Evolutionary conservation across 2,113 vertebrate species (phyloP).

Genomic region (Brachyhypopomus gauderio): DNA sequence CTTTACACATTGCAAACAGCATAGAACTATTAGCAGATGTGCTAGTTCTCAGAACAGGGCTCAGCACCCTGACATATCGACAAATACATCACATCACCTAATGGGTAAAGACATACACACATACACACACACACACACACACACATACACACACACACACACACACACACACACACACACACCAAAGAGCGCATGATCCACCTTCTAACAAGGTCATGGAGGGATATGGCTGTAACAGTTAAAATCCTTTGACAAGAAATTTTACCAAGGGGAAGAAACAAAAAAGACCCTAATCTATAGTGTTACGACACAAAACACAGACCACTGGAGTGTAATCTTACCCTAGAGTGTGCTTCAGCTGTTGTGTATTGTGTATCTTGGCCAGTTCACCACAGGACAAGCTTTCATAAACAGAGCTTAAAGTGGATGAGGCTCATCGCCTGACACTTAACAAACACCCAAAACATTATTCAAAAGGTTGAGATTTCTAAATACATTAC

Average conservation of each 20-base stretch:
- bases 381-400: background rate
- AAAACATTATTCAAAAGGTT: background rate
- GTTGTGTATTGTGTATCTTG: background rate
- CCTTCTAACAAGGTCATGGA: slow-evolving; percentile 50
- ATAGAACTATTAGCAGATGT: no score
- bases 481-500: background rate
- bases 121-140: slow-evolving; percentile 18
- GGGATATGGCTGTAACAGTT: slow-evolving; percentile 51
- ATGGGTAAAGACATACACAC: slow-evolving; percentile 22
- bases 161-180: background rate
- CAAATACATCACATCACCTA: slow-evolving; percentile 16
- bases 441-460: background rate
- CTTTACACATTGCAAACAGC: no score
- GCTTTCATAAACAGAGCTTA: background rate
- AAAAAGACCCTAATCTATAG: no score
- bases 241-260: slow-evolving; percentile 46
- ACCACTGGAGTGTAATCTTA: no score
- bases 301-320: no score
- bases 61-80: slow-evolving; percentile 14
- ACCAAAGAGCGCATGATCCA: background rate
- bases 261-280: slow-evolving; percentile 52
- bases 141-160: slow-evolving; percentile 11
- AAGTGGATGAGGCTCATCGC: background rate
- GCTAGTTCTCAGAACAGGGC: background rate
- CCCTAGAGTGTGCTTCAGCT: background rate